Evolutionary conservation across 2,113 vertebrate genomes (phyloP).

Genomic region (Pachycephala philippinensis): DNA sequence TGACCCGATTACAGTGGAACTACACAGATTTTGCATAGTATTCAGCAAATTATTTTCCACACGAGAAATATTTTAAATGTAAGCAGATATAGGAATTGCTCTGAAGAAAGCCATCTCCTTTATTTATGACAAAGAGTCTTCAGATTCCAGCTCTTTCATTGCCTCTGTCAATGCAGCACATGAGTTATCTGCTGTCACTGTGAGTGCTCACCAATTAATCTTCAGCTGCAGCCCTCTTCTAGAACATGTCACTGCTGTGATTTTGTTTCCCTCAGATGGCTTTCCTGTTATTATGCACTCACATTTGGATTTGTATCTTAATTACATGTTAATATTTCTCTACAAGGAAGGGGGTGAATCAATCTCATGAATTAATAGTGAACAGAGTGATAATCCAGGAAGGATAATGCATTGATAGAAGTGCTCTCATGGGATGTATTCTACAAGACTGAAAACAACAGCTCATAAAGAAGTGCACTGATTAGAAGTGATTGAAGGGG

Average conservation of each 20-base stretch:
- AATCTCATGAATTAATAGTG: slow-evolving; percentile 40
- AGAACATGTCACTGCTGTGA: not conserved
- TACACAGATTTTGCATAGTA: not conserved
- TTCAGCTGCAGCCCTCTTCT: slow-evolving; percentile 32
- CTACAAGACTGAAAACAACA: slow-evolving; percentile 33
- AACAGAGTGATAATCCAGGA: slow-evolving; percentile 31
- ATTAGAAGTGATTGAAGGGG: not conserved
- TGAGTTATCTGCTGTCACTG: slow-evolving; percentile 32
- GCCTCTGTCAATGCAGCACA: not conserved
- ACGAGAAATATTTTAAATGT: not conserved
- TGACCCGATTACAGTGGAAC: not conserved
- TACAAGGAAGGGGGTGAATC: not conserved
- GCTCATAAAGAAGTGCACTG: slow-evolving; percentile 1
- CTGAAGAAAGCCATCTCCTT: not conserved
- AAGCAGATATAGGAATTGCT: slow-evolving; percentile 8
- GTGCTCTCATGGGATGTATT: not conserved
- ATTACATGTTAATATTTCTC: slow-evolving; percentile 36
- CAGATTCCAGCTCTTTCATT: slow-evolving; percentile 5
- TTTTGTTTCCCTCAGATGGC: slow-evolving; percentile 26
- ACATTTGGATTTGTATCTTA: slow-evolving; percentile 43
- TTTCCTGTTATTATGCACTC: slow-evolving; percentile 36
- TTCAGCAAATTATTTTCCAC: not conserved
- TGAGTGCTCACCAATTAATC: slow-evolving; percentile 44
- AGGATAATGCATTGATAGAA: slow-evolving; percentile 38
- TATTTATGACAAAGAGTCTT: not conserved